A percentile compares a stretch with the other conserved stretches of the same genome.
Conservation (phyloP, 30 jellyfish, hydroid and myxozoan species). For the Rhopilema esculentum region DNA sequence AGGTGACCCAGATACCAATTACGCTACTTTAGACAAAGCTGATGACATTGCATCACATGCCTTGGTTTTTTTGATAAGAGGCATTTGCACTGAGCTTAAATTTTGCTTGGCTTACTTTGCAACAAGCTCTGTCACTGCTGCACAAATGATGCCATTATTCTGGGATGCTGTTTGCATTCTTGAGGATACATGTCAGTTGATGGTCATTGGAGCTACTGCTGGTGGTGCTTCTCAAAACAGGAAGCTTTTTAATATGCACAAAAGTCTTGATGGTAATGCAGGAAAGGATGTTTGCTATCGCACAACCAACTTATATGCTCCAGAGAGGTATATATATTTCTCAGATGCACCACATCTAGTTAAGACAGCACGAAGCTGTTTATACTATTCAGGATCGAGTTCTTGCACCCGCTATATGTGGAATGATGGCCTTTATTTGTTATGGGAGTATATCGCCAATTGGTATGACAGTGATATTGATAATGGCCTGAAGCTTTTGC, state of each 20-base stretch:
- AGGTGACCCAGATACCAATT: slow-evolving; percentile 68
- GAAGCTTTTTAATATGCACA: slow-evolving; percentile 8
- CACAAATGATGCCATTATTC: slow-evolving; percentile 52
- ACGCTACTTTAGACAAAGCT: slow-evolving; percentile 13
- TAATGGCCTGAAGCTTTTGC: slow-evolving; percentile 35
- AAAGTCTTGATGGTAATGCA: slow-evolving; percentile 32
- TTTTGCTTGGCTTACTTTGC: slow-evolving; percentile 60
- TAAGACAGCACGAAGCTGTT: slow-evolving; percentile 37
- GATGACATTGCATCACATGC: slow-evolving; percentile 62
- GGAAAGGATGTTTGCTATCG: slow-evolving; percentile 5
- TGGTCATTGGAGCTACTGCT: slow-evolving; percentile 26
- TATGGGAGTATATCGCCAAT: slow-evolving; percentile 40
- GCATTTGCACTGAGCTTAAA: slow-evolving; percentile 27
- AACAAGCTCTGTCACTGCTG: slow-evolving; percentile 49
- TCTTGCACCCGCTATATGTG: slow-evolving; percentile 30
- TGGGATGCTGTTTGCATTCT: slow-evolving; percentile 54
- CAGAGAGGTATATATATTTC: slow-evolving; percentile 22
- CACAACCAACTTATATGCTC: slow-evolving; percentile 19
- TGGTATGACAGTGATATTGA: slow-evolving; percentile 27
- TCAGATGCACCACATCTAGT: slow-evolving; percentile 60
- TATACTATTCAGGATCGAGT: slow-evolving; percentile 45
- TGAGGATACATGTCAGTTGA: slow-evolving; percentile 8
- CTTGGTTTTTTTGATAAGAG: slow-evolving; percentile 36
- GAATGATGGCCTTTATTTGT: slow-evolving; percentile 49
- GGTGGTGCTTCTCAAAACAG: slow-evolving; percentile 75